phyloP scores from a whole-genome alignment of 2,113 vertebrate species.

The Paramisgurnus dabryanus region DNA sequence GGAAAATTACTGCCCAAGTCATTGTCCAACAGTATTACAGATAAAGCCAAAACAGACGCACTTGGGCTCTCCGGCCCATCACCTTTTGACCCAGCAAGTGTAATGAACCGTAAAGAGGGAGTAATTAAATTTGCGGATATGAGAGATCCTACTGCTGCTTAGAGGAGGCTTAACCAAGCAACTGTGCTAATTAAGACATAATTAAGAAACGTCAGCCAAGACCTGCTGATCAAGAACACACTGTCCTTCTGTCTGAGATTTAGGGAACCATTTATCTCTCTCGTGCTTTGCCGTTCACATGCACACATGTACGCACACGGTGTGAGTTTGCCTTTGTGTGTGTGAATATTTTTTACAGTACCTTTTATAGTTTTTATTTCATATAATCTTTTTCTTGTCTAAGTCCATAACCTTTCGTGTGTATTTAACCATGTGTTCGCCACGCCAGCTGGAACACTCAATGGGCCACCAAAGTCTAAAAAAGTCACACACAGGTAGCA shows the following conservation, averaged over 20 bases:
- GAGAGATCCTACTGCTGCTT: constrained; percentile 27
- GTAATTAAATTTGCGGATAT: constrained; percentile 37
- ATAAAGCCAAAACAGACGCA: neutral
- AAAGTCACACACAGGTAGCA: constrained; percentile 14
- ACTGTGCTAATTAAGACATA: constrained; percentile 43
- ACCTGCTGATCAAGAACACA: constrained; percentile 41
- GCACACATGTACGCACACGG: constrained; percentile 13
- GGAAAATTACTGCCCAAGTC: neutral
- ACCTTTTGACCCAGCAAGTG: neutral
- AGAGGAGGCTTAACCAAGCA: constrained; percentile 37
- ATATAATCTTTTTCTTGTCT: constrained; percentile 4
- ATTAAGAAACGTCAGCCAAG: constrained; percentile 47
- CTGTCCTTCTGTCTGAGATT: constrained; percentile 33
- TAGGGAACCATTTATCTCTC: constrained; percentile 26
- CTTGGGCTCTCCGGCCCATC: neutral
- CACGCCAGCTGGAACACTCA: constrained; percentile 23
- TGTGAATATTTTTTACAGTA: neutral
- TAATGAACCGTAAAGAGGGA: constrained; percentile 14
- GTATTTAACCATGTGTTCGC: constrained; percentile 30
- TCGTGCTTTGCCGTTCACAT: neutral
- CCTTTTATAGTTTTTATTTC: neutral
- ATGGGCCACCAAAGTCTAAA: constrained; percentile 4
- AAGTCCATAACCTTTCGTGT: neutral
- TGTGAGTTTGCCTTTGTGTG: neutral
- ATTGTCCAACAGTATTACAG: neutral